Conservation (phyloP, 1,140 invertebrate species). For the Zaprionus capensis region DNA sequence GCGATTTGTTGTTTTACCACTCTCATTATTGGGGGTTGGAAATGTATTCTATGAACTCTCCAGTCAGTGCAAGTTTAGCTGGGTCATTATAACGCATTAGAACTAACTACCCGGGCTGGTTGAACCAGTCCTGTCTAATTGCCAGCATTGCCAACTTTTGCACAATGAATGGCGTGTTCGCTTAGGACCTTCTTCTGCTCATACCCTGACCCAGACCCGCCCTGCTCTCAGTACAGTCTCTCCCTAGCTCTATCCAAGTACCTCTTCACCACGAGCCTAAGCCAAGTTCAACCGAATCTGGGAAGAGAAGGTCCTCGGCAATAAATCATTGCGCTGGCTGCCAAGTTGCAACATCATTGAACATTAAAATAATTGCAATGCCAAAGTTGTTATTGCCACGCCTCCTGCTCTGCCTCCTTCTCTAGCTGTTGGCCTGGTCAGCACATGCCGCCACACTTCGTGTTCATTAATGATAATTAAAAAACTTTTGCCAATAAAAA, state of each 20-base stretch:
- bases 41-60: not conserved
- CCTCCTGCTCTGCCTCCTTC: not conserved
- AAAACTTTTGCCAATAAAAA: constrained; percentile 69
- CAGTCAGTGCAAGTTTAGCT: constrained; percentile 8
- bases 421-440: constrained; percentile 32
- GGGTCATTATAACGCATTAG: constrained; percentile 76
- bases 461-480: constrained; percentile 81
- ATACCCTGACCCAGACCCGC: not conserved
- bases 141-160: constrained; percentile 64
- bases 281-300: not conserved
- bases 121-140: constrained; percentile 54
- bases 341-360: constrained; percentile 74
- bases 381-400: constrained; percentile 55
- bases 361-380: constrained; percentile 79
- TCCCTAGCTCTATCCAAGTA: not conserved
- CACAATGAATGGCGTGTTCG: constrained; percentile 49
- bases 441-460: constrained; percentile 42
- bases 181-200: not conserved
- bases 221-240: not conserved
- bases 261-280: not conserved
- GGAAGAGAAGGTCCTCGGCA: constrained; percentile 29
- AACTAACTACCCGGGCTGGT: constrained; percentile 52
- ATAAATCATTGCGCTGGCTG: constrained; percentile 76
- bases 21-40: not conserved
- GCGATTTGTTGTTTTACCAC: not conserved